phyloP scores from a whole-genome alignment of 2,797 vertebrate species.

The Centropyge bicolor region DNA sequence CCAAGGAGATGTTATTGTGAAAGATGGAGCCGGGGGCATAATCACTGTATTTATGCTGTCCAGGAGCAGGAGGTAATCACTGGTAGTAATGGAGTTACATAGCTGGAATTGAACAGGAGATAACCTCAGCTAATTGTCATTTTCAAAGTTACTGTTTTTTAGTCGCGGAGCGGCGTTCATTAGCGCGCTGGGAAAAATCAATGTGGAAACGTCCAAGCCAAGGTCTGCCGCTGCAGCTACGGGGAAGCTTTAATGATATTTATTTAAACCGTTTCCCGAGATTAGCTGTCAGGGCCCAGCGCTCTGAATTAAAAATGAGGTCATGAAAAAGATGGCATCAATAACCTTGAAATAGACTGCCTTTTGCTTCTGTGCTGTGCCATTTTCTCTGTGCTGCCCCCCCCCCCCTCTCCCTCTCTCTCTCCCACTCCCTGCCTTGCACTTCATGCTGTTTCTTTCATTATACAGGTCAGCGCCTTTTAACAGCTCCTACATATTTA shows the following conservation, averaged over 20 bases:
- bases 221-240: conserved; percentile 75
- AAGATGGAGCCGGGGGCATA: conserved; percentile 73
- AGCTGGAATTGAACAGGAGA: conserved; percentile 72
- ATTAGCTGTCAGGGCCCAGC: conserved; percentile 84
- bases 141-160: conserved; percentile 78
- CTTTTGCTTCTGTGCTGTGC: conserved; percentile 82
- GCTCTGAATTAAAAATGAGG: conserved; percentile 87
- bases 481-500: conserved; percentile 85
- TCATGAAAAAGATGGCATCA: conserved; percentile 87
- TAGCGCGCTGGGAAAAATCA: conserved; percentile 72
- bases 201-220: conserved; percentile 78
- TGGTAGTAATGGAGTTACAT: conserved; percentile 73
- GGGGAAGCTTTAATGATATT: conserved; percentile 85
- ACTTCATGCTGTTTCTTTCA: conserved; percentile 84
- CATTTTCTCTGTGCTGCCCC: conserved; percentile 70
- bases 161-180: conserved; percentile 68
- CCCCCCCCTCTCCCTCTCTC: conserved; percentile 18
- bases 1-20: conserved; percentile 83
- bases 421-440: conserved; percentile 65
- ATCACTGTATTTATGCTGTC: conserved; percentile 81
- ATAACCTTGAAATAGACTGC: conserved; percentile 87
- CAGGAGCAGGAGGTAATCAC: conserved; percentile 74
- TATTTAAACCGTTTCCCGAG: conserved; percentile 86
- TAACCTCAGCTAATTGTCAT: conserved; percentile 82
- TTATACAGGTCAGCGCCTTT: conserved; percentile 86